Percentiles rank a stretch among this genome's conserved stretches.
Conservation (phyloP, 2,888 invertebrate species). For the Nomada goodeniana region DNA sequence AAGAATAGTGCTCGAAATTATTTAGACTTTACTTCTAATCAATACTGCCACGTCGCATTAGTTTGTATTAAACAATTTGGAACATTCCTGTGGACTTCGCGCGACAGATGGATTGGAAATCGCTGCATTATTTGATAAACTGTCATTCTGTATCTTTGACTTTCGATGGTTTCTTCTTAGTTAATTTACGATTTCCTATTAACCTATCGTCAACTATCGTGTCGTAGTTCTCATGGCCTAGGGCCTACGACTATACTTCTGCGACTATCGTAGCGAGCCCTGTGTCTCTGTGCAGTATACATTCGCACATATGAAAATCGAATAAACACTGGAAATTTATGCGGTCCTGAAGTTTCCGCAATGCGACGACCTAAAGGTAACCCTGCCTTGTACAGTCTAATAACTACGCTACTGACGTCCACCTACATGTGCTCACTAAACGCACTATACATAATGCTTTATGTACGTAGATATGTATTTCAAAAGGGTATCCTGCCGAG, state of each 20-base stretch:
- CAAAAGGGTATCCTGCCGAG: conserved; percentile 20
- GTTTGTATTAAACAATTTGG: no score
- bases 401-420: conserved; percentile 21
- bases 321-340: conserved; percentile 68
- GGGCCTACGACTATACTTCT: not conserved
- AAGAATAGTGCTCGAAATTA: no score
- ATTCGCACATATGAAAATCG: conserved; percentile 28
- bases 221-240: not conserved
- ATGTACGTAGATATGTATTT: conserved; percentile 24
- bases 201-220: conserved; percentile 3
- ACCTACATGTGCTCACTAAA: conserved; percentile 21
- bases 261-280: no score
- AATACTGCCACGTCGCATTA: no score
- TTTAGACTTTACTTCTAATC: no score
- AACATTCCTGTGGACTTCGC: no score
- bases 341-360: conserved; percentile 69
- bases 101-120: no score
- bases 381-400: conserved; percentile 5
- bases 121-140: no score
- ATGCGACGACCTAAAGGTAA: conserved; percentile 53
- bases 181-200: no score
- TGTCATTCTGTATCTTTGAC: no score
- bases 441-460: conserved; percentile 10
- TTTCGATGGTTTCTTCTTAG: no score
- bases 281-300: not conserved